These are phyloP conservation scores for Piezodorus guildinii DNA, from an alignment of 1,140 invertebrate genomes.

Conservation along the genomic window DNA sequence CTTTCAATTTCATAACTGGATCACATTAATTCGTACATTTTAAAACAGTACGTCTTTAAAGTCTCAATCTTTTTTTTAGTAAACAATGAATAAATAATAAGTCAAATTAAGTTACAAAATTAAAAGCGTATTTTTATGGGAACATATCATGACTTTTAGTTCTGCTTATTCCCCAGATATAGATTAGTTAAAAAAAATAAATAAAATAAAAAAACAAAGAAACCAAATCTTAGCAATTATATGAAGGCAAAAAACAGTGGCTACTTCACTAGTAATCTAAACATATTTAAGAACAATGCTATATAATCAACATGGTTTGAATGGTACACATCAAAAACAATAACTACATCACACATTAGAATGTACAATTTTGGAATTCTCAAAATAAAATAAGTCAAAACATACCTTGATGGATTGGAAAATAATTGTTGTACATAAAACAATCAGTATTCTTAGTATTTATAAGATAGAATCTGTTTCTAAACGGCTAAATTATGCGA, in stretches of 20 bases:
- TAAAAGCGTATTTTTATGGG: conserved; percentile 9
- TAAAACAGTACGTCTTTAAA: no score
- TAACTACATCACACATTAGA: conserved; percentile 15
- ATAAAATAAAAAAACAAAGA: neutral
- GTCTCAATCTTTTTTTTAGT: no score
- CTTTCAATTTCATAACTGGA: conserved; percentile 15
- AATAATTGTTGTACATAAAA: neutral
- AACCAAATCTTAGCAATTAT: conserved; percentile 15
- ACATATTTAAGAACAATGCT: conserved; percentile 15
- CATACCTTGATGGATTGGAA: conserved; percentile 1
- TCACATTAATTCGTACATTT: neutral
- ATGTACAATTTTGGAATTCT: conserved; percentile 16
- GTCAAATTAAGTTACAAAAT: conserved; percentile 4
- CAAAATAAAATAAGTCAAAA: conserved; percentile 8
- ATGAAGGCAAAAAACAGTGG: conserved; percentile 14
- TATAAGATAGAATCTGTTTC: conserved; percentile 9
- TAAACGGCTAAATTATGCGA: conserved; percentile 11
- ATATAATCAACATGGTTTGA: conserved; percentile 9
- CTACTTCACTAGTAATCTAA: conserved; percentile 18
- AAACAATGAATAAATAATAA: no score
- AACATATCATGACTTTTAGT: conserved; percentile 1
- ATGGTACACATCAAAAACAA: conserved; percentile 16
- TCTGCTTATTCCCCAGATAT: conserved; percentile 12
- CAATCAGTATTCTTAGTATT: neutral
- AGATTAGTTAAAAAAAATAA: conserved; percentile 7